These are phyloP conservation scores for Psittacara wagleri DNA, from an alignment of 2,113 vertebrate species.

Conservation along the genomic window DNA sequence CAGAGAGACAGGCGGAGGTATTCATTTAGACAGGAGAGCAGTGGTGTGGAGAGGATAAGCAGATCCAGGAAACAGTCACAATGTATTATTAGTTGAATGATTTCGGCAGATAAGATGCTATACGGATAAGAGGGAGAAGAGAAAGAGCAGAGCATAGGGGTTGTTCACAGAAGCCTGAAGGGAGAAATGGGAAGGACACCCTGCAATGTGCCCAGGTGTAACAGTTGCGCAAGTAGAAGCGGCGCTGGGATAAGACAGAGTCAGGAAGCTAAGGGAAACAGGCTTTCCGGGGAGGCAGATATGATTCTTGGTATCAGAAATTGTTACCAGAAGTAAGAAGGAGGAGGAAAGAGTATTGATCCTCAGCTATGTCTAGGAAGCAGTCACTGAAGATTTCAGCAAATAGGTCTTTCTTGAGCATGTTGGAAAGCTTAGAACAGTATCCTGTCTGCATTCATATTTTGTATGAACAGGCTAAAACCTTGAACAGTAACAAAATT, in stretches of 20 bases:
- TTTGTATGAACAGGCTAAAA: background rate
- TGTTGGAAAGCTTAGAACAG: background rate
- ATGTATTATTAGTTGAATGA: conserved; percentile 11
- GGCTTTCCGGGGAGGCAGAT: background rate
- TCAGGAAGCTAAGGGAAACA: background rate
- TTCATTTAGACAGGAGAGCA: conserved; percentile 16
- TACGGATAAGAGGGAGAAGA: background rate
- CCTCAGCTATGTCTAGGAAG: background rate
- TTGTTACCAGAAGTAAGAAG: background rate
- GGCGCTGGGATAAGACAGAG: background rate
- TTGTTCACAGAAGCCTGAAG: background rate
- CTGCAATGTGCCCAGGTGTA: background rate
- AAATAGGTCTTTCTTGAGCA: background rate
- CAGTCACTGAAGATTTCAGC: background rate
- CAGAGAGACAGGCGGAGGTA: background rate
- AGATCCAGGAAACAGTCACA: background rate
- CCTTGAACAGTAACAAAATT: background rate
- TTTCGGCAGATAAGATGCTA: conserved; percentile 22
- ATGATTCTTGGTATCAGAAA: background rate
- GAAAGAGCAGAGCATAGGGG: background rate
- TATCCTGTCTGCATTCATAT: background rate
- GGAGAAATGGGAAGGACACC: background rate
- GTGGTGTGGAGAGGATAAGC: background rate
- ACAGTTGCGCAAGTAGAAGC: background rate
- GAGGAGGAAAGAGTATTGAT: background rate